These are phyloP conservation scores for Falcunculus frontatus DNA, from an alignment of 2,113 vertebrate genomes.

Conservation along the genomic window DNA sequence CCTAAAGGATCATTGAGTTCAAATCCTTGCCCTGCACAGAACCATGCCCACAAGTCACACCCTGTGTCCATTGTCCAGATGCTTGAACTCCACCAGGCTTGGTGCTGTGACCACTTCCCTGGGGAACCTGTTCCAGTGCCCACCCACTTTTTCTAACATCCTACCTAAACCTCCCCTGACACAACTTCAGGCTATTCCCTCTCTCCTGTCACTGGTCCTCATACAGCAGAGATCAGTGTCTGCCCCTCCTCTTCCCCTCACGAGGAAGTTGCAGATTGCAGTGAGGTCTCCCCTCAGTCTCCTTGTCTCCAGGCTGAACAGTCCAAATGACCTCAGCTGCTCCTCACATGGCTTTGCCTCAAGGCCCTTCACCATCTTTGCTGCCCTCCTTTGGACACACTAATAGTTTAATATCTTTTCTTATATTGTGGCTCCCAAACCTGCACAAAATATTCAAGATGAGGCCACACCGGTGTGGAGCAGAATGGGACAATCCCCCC, in stretches of 20 bases:
- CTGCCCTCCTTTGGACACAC: background rate
- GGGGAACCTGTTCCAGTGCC: background rate
- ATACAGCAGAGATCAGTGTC: background rate
- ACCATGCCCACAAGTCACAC: background rate
- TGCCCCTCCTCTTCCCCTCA: background rate
- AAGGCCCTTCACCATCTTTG: background rate
- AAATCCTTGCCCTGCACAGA: background rate
- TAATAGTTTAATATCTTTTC: background rate
- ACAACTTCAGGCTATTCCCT: background rate
- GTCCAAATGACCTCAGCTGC: background rate
- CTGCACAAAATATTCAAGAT: accelerated
- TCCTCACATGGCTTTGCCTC: background rate
- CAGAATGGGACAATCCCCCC: background rate
- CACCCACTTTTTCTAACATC: background rate
- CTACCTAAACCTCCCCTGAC: background rate
- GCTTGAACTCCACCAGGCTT: background rate
- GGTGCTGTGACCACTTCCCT: background rate
- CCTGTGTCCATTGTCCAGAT: background rate
- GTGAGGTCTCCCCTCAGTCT: background rate
- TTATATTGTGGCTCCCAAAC: background rate
- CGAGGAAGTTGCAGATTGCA: background rate
- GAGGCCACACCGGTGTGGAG: accelerated
- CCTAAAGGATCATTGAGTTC: background rate
- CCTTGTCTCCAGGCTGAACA: background rate
- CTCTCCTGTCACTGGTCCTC: background rate